Base-by-base conservation (phyloP, 2,113 vertebrate genomes). In the Corvus hawaiiensis region DNA sequence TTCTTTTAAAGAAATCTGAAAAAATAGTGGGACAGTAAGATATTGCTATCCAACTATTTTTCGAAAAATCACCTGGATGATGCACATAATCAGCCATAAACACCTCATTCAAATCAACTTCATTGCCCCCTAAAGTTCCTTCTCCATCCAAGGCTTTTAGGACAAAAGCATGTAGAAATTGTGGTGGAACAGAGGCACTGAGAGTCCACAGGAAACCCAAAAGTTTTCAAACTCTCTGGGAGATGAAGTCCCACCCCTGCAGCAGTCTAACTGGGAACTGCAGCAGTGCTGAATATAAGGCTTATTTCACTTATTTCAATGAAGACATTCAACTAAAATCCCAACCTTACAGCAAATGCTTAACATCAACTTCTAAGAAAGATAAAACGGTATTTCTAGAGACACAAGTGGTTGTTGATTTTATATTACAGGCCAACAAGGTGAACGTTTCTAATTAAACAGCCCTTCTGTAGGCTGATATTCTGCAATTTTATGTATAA, bases 371-470 rank as follows among this genome's bases (percentile, higher is more conserved):
- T 76, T 41, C 19, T n/a, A 54, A 61, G 44, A 68, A 94, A 89
- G 66, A 87, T 21, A 48, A 69, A 93, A 69, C 3, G 63, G 23
- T 30, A 67, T 64, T 90, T 84, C 58, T 64, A 62, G 28, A 84
- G 20, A 91, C 12, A 56, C 21, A 63, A 75, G 37, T 49, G 68
- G 21, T n/a, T 79, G 16, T n/a, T 71, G 87, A 72, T 93, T 93
- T 71, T 81, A 33, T 51, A 66, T 63, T 73, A 64, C 23, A 49
- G 63, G 41, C 51, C 37, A 91, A 77, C 35, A 43, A 79, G 69
- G 82, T 43, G 13, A 78, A 93, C 75, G 28, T 41, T 77, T 94
- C 76, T 86, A 91, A 90, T 81, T 90, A 76, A 96, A 92, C 44
- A 77, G 61, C 32, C 82, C 16, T 91, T 83, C 68, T 80, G 43